Evolutionary conservation across 2,113 vertebrate species (phyloP).

Genomic region (Strigops habroptila): DNA sequence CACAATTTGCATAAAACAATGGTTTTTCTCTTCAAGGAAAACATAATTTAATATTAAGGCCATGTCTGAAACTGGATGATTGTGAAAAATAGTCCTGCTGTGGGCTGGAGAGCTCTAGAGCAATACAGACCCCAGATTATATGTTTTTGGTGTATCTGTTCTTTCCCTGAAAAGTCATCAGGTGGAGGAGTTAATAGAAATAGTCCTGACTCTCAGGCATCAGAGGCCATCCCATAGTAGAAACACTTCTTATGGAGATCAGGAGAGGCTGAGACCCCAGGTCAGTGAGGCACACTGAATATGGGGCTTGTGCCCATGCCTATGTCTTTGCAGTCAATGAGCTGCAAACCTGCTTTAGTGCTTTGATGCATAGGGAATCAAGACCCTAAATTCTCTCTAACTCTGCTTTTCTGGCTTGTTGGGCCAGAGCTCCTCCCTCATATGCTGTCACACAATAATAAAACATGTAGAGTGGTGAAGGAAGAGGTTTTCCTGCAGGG

Average conservation of each 20-base stretch:
- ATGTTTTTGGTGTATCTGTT: background rate
- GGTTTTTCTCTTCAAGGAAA: slow-evolving; percentile 33
- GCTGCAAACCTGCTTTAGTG: background rate
- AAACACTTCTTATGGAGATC: background rate
- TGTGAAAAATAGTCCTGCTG: background rate
- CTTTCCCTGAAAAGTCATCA: background rate
- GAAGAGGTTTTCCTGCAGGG: background rate
- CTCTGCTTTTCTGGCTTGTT: background rate
- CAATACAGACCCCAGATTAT: background rate
- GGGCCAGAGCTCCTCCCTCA: background rate
- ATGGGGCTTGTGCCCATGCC: background rate
- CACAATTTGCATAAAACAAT: slow-evolving; percentile 32
- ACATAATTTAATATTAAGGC: background rate
- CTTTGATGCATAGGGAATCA: background rate
- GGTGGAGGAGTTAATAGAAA: background rate
- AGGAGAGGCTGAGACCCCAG: background rate
- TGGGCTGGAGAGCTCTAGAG: background rate
- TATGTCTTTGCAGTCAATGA: background rate
- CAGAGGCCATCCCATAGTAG: background rate
- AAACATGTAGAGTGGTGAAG: background rate
- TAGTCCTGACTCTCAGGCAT: background rate
- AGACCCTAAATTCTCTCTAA: background rate
- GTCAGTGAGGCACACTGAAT: background rate
- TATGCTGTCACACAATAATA: background rate
- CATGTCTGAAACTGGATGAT: background rate